Percentiles rank a stretch among this genome's conserved stretches.
phyloP scores from a whole-genome alignment of 1,140 invertebrate genomes.

The Drosophila novamexicana region DNA sequence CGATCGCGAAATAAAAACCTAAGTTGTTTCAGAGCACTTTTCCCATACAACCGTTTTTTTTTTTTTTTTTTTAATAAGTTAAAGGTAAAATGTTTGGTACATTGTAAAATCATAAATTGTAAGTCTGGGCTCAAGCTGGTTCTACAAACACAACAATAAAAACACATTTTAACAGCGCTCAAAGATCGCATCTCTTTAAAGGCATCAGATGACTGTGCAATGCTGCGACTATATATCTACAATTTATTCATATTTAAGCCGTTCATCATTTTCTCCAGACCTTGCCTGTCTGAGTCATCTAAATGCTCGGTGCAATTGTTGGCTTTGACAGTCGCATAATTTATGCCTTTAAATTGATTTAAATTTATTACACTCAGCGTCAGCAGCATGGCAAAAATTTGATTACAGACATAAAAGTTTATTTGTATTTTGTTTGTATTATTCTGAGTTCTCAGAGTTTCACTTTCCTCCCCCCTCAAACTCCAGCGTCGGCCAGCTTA shows the following conservation, averaged over 20 bases:
- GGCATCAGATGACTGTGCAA: too few relatives aligned
- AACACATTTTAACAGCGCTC: too few relatives aligned
- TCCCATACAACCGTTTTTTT: too few relatives aligned
- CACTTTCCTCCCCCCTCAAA: conserved; percentile 19
- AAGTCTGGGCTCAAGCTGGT: too few relatives aligned
- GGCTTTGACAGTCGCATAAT: conserved; percentile 9
- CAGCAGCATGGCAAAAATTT: conserved; percentile 69
- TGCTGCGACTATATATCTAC: too few relatives aligned
- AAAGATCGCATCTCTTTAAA: too few relatives aligned
- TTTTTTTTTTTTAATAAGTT: too few relatives aligned
- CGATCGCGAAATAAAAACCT: too few relatives aligned
- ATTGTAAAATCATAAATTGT: too few relatives aligned
- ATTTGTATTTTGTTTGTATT: conserved; percentile 61
- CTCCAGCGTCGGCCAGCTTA: conserved; percentile 29
- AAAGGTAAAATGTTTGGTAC: too few relatives aligned
- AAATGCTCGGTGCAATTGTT: conserved; percentile 1
- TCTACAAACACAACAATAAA: too few relatives aligned
- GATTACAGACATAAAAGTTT: conserved; percentile 79
- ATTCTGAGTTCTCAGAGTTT: conserved; percentile 15
- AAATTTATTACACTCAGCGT: conserved; percentile 68
- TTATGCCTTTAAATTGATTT: conserved; percentile 66
- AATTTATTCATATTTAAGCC: background rate
- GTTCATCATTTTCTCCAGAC: background rate
- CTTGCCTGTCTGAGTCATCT: background rate
- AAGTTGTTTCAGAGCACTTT: too few relatives aligned